Percentiles rank a stretch among this genome's conserved stretches.
phyloP scores from a whole-genome alignment of 64 coral and sea anemone species.

The Montipora foliosa region DNA sequence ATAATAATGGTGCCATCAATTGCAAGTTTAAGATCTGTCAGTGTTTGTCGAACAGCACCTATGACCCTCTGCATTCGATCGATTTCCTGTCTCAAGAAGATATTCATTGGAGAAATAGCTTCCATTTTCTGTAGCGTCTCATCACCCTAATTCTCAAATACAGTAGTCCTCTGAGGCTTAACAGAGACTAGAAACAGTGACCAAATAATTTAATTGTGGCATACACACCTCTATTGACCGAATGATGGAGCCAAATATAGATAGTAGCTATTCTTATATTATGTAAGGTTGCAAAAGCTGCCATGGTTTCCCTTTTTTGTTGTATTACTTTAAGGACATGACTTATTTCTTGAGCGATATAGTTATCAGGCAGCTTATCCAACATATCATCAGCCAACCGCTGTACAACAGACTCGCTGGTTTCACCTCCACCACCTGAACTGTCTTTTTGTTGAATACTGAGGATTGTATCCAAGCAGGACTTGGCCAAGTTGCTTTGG shows the following conservation, averaged over 20 bases:
- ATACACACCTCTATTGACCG: neutral
- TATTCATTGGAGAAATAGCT: constrained; percentile 92
- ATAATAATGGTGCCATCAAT: constrained; percentile 99
- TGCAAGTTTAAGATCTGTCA: constrained; percentile 98
- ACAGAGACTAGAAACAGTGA: constrained; percentile 62
- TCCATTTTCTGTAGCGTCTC: constrained; percentile 99
- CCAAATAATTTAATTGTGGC: neutral
- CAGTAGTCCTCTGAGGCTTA: constrained; percentile 18
- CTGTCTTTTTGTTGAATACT: constrained; percentile 98
- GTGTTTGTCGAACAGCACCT: constrained; percentile 81
- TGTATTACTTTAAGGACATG: neutral
- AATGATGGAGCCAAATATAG: too few relatives aligned
- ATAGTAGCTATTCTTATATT: too few relatives aligned
- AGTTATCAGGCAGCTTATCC: constrained; percentile 95
- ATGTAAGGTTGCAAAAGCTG: too few relatives aligned
- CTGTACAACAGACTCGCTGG: constrained; percentile 91
- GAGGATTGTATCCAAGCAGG: constrained; percentile 89
- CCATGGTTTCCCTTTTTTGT: too few relatives aligned
- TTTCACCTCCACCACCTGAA: constrained; percentile 93
- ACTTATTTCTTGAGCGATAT: constrained; percentile 90
- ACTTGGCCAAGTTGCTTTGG: constrained; percentile 94
- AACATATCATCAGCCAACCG: constrained; percentile 98
- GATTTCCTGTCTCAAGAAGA: constrained; percentile 97
- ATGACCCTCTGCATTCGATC: constrained; percentile 99
- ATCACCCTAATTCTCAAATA: too few relatives aligned